Percentiles rank a stretch among this genome's conserved stretches.
Conservation (phyloP, 2,888 invertebrate genomes). For the Saturnia pavonia region DNA sequence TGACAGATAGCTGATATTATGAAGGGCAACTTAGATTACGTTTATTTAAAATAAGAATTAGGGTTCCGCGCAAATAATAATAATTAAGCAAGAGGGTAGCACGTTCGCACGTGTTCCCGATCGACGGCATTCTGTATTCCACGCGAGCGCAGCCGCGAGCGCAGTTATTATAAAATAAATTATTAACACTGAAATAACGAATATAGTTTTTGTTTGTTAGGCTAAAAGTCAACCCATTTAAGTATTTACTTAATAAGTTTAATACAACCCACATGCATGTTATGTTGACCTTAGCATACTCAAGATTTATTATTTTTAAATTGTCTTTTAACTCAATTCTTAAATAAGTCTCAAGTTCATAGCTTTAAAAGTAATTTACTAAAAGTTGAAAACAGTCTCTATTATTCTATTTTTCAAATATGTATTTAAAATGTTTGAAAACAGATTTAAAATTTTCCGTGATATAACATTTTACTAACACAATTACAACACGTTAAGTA, state of each 20-base stretch:
- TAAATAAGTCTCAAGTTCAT: not conserved
- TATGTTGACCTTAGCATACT: not conserved
- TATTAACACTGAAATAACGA: not conserved
- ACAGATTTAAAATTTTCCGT: not conserved
- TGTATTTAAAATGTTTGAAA: not conserved
- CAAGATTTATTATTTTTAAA: not conserved
- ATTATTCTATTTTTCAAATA: not conserved
- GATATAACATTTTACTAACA: not conserved
- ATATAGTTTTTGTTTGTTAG: not conserved
- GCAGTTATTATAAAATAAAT: too few relatives aligned
- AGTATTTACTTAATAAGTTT: not conserved
- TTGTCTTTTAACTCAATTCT: not conserved
- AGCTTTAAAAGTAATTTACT: not conserved
- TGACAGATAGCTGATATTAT: too few relatives aligned
- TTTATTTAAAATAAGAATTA: too few relatives aligned
- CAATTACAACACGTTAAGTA: not conserved
- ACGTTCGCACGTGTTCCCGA: too few relatives aligned
- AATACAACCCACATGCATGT: not conserved
- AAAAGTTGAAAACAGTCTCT: not conserved
- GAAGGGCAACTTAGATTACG: too few relatives aligned
- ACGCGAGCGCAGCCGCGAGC: too few relatives aligned
- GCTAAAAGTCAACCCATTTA: not conserved
- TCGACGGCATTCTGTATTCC: too few relatives aligned
- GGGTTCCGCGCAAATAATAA: too few relatives aligned
- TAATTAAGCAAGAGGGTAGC: too few relatives aligned